Evolutionary conservation across 1,140 invertebrate species (phyloP).

Genomic region (Drosophila lacteicornis): DNA sequence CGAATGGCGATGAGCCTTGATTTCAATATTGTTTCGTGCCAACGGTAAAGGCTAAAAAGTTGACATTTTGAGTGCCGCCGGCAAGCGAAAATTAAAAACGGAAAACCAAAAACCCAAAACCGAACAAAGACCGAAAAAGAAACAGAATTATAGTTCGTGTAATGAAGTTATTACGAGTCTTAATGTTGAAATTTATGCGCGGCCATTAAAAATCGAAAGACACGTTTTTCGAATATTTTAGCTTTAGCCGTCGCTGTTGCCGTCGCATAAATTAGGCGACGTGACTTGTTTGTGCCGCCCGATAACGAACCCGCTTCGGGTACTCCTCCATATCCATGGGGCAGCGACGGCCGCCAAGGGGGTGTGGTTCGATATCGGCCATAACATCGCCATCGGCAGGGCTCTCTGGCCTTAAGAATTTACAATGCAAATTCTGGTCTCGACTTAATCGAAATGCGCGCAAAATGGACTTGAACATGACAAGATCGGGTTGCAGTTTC

Average conservation of each 20-base stretch:
- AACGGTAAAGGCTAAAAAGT: slow-evolving; percentile 15
- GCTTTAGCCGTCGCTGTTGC: slow-evolving; percentile 55
- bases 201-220: slow-evolving; percentile 81
- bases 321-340: slow-evolving; percentile 29
- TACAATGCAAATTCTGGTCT: slow-evolving; percentile 74
- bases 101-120: slow-evolving; percentile 20
- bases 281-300: slow-evolving; percentile 74
- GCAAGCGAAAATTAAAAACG: slow-evolving; percentile 29
- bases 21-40: slow-evolving; percentile 30
- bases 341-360: slow-evolving; percentile 6
- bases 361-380: slow-evolving; percentile 61
- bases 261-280: slow-evolving; percentile 81
- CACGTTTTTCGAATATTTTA: slow-evolving; percentile 82
- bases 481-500: slow-evolving; percentile 21
- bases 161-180: slow-evolving; percentile 82
- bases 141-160: slow-evolving; percentile 78
- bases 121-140: slow-evolving; percentile 35
- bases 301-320: slow-evolving; percentile 63
- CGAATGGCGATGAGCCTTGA: slow-evolving; percentile 39
- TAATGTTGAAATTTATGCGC: slow-evolving; percentile 82
- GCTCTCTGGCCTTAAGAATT: slow-evolving; percentile 49
- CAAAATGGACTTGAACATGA: slow-evolving; percentile 63
- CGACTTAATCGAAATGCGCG: slow-evolving; percentile 66
- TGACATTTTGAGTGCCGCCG: slow-evolving; percentile 52
- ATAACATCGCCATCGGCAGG: slow-evolving; percentile 32